These are phyloP conservation scores for Troides oblongomaculatus DNA, from an alignment of 2,888 invertebrate species.

Conservation along the genomic window DNA sequence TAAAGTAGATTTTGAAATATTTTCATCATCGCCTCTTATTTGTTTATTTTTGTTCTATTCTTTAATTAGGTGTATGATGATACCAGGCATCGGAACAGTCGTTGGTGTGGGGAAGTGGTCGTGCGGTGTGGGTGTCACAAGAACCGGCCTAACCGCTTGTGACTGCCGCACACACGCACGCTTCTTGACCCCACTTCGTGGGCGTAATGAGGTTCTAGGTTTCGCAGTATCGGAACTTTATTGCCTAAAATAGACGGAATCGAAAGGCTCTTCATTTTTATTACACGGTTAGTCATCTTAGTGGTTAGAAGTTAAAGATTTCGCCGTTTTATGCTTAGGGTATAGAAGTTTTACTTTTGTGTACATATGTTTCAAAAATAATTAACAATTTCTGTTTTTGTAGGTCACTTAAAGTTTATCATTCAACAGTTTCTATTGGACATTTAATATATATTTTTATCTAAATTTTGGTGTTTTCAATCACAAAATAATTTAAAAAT, in stretches of 20 bases:
- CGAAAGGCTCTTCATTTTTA: not conserved
- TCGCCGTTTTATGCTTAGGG: too few species aligned
- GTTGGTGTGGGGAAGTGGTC: constrained; percentile 39
- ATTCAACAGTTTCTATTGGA: too few species aligned
- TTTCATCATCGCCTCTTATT: not conserved
- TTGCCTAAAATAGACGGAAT: constrained; percentile 14
- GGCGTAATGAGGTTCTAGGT: constrained; percentile 36
- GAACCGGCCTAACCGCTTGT: constrained; percentile 62
- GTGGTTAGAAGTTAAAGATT: too few species aligned
- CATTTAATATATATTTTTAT: too few species aligned
- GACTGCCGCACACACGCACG: constrained; percentile 37
- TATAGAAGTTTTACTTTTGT: too few species aligned
- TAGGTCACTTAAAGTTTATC: too few species aligned
- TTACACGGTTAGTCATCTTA: too few species aligned
- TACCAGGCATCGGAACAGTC: constrained; percentile 35
- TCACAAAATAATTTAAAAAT: too few species aligned
- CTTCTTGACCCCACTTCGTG: constrained; percentile 34
- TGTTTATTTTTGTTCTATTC: constrained; percentile 30
- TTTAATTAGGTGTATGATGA: constrained; percentile 33
- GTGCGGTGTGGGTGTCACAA: constrained; percentile 61
- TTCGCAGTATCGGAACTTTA: constrained; percentile 32
- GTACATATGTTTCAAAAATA: too few species aligned
- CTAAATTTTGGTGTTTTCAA: too few species aligned
- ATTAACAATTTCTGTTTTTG: too few species aligned
- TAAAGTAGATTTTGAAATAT: not conserved